Percentiles rank a stretch among this genome's conserved stretches.
phyloP scores from a whole-genome alignment of 2,888 invertebrate species.

The Sarcophaga subvicina region DNA sequence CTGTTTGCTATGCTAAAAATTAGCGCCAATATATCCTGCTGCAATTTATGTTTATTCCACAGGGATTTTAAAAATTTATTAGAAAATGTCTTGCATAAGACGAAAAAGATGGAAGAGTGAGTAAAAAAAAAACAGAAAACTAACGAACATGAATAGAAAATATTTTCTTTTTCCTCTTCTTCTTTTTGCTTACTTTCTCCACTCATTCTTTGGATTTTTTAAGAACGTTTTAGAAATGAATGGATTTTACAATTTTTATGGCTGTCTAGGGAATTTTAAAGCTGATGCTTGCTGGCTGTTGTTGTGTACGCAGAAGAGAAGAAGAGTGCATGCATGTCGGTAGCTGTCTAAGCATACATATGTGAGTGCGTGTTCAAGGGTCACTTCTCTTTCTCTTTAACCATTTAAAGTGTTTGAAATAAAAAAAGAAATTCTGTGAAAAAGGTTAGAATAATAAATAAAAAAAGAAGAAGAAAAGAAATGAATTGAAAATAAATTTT shows the following conservation, averaged over 20 bases:
- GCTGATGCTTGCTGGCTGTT: background rate
- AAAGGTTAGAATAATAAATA: no score
- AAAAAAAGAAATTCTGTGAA: no score
- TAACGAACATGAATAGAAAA: constrained; percentile 13
- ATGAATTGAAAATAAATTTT: constrained; percentile 71
- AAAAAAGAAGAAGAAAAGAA: background rate
- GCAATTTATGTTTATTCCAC: constrained; percentile 65
- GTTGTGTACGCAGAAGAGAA: background rate
- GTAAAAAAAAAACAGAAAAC: background rate
- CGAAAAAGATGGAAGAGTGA: background rate
- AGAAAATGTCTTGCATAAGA: constrained; percentile 65
- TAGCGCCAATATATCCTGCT: constrained; percentile 17
- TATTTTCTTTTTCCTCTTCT: background rate
- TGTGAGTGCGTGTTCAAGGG: constrained; percentile 8
- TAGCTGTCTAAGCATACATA: background rate
- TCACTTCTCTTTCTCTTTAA: no score
- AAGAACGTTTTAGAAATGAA: constrained; percentile 47
- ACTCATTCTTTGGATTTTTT: background rate
- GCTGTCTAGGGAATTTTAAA: constrained; percentile 80
- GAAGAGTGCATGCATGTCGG: background rate
- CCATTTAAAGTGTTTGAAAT: no score
- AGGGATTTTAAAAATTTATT: constrained; percentile 77
- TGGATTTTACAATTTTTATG: constrained; percentile 80
- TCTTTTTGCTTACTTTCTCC: no score
- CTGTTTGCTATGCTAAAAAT: no score